phyloP scores from a whole-genome alignment of 2,888 invertebrate species.

The Chelonus formosanus region DNA sequence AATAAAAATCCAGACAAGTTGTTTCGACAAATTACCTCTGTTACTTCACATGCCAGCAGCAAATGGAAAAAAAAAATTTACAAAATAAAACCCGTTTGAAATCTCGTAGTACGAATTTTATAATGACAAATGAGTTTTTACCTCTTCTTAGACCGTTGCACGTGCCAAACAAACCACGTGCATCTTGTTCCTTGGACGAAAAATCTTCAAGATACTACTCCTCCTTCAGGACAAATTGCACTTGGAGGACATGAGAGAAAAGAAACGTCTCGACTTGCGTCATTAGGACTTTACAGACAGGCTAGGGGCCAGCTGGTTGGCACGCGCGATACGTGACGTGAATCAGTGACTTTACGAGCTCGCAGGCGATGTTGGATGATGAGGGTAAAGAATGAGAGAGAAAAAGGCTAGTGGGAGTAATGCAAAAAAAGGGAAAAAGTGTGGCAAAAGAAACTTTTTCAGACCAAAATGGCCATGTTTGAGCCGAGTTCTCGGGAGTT shows the following conservation, averaged over 20 bases:
- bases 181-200: too few species aligned
- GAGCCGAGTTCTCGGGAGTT: not conserved
- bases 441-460: not conserved
- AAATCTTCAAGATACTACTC: too few species aligned
- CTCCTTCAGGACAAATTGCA: too few species aligned
- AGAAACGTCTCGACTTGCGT: slow-evolving; percentile 10
- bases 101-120: slow-evolving; percentile 1
- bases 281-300: slow-evolving; percentile 29
- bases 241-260: slow-evolving; percentile 6
- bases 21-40: slow-evolving; percentile 20
- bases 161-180: too few species aligned
- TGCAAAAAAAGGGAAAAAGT: not conserved
- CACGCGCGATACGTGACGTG: slow-evolving; percentile 50
- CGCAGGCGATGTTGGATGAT: slow-evolving; percentile 5
- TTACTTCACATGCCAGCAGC: slow-evolving; percentile 7
- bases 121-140: too few species aligned
- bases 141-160: too few species aligned
- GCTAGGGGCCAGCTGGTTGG: slow-evolving; percentile 43
- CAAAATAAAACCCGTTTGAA: slow-evolving; percentile 6
- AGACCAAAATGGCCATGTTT: not conserved
- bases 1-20: slow-evolving; percentile 17
- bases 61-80: not conserved
- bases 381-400: not conserved
- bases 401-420: not conserved
- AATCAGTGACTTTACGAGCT: slow-evolving; percentile 43